Evolutionary conservation across 2,888 invertebrate species (phyloP).

Genomic region (Andricus curvator): DNA sequence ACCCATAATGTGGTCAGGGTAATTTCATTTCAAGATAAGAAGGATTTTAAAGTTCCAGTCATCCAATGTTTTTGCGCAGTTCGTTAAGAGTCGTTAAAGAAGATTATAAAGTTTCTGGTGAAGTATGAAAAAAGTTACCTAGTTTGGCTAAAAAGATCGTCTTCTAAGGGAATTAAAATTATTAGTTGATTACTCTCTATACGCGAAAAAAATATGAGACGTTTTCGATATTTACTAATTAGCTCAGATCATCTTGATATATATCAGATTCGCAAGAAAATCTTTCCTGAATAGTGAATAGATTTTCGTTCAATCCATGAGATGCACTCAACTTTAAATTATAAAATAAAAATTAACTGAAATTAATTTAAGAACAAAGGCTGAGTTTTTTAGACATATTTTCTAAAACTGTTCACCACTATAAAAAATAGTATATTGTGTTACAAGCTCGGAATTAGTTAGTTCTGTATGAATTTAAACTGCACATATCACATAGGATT

Average conservation of each 20-base stretch:
- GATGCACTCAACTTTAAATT: no score
- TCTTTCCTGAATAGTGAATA: no score
- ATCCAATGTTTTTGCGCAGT: neutral
- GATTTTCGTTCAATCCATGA: no score
- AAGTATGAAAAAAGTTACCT: neutral
- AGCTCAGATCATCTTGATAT: neutral
- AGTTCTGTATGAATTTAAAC: no score
- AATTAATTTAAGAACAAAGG: no score
- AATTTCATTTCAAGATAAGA: neutral
- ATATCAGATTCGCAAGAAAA: no score
- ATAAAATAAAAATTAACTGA: no score
- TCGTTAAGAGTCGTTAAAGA: neutral
- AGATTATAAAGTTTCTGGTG: neutral
- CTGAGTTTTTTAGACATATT: no score
- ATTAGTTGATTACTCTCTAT: neutral
- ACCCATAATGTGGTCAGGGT: neutral
- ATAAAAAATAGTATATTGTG: no score
- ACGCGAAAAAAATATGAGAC: neutral
- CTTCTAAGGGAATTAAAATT: neutral
- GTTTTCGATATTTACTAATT: neutral
- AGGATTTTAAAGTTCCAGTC: neutral
- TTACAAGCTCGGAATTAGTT: no score
- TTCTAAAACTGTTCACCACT: no score
- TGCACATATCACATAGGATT: no score
- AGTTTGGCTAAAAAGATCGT: neutral